phyloP scores from a whole-genome alignment of 1,140 invertebrate genomes.

The Bicyclus anynana region DNA sequence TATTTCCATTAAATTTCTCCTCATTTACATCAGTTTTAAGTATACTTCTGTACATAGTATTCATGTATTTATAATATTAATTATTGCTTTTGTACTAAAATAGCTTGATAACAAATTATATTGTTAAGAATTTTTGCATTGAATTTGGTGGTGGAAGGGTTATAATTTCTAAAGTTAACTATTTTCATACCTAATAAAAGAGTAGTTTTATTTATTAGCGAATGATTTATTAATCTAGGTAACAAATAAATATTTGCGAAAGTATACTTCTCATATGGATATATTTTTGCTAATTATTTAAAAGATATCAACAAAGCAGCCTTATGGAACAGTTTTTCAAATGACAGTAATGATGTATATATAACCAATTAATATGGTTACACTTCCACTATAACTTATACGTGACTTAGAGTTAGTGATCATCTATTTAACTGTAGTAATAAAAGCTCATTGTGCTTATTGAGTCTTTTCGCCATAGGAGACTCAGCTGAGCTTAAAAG shows the following conservation, averaged over 20 bases:
- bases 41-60: background rate
- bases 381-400: too few species aligned
- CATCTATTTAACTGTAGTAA: too few species aligned
- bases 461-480: too few species aligned
- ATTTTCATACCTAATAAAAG: background rate
- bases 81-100: background rate
- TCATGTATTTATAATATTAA: background rate
- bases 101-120: background rate
- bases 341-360: too few species aligned
- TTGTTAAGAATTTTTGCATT: background rate
- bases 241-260: background rate
- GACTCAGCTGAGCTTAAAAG: too few species aligned
- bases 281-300: background rate
- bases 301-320: background rate
- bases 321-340: too few species aligned
- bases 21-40: background rate
- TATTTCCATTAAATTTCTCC: background rate
- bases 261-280: too few species aligned
- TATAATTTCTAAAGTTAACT: background rate
- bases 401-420: too few species aligned
- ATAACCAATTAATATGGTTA: too few species aligned
- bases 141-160: background rate
- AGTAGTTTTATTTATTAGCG: background rate
- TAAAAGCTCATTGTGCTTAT: too few species aligned
- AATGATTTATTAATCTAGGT: background rate